Evolutionary conservation across 2,888 invertebrate species (phyloP), one percentile per base, ranked within the genome.

Genomic region (Phaedon cochleariae): DNA sequence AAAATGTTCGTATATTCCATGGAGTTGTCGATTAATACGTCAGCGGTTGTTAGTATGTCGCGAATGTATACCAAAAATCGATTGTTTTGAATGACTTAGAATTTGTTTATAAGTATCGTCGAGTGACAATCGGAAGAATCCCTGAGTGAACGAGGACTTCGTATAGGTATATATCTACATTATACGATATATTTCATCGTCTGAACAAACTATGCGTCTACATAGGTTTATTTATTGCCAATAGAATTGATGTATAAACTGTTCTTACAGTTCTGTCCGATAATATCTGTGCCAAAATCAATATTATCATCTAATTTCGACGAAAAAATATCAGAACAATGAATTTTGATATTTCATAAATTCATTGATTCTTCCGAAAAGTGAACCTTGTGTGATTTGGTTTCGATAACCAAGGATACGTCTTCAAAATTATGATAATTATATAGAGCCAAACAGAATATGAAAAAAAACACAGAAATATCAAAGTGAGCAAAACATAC

Each of bases 81-180:
- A 68, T 72, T 68, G 65, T 64, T 58, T 64, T 69, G 70, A 68
- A 71, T n/a, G n/a, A n/a, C n/a, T n/a, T n/a, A n/a, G n/a, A n/a
- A n/a, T n/a, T 73, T 74, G 72, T 72, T 69, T 75, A 65, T 69
- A 49, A 67, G 68, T 74, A 77, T 79, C 78, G 79, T 77, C 77
- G 76, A 79, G 76, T 79, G 80, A 80, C 80, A 80, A 80, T 80
- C 80, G 78, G 75, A 66, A 60, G 61, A 59, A 62, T 63, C 66
- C 67, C 62, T 58, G 66, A 63, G 68, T 70, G 68, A 49, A 65
- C 63, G 67, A 64, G 64, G 52, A 61, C 48, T 49, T 53, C 59
- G 61, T 62, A 60, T 21, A 68, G 55, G n/a, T n/a, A n/a, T n/a
- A n/a, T n/a, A n/a, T n/a, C n/a, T n/a, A n/a, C n/a, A n/a, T n/a